These are phyloP conservation scores for Capricornis sumatraensis DNA, from an alignment of 2,113 vertebrate species.

Conservation along the genomic window DNA sequence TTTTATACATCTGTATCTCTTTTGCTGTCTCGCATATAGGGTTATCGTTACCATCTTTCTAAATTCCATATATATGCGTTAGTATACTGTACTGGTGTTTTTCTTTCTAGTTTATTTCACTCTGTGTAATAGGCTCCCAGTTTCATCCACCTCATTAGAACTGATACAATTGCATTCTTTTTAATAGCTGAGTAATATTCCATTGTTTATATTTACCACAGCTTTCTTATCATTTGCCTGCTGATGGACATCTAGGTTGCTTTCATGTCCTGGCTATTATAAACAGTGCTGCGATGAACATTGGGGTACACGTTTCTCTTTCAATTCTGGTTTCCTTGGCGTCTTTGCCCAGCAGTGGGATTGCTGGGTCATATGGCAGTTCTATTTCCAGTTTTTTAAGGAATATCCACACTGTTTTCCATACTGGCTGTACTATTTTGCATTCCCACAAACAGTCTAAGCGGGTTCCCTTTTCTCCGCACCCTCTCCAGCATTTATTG, in stretches of 20 bases:
- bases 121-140: background rate
- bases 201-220: background rate
- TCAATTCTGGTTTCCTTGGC: background rate
- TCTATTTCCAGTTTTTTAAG: background rate
- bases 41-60: background rate
- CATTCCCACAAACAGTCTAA: background rate
- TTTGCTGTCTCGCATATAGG: background rate
- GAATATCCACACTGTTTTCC: background rate
- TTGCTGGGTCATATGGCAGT: background rate
- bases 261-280: background rate
- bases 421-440: background rate
- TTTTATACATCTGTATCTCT: background rate
- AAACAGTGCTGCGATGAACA: background rate
- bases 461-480: fast-evolving
- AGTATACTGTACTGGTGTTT: background rate
- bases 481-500: background rate
- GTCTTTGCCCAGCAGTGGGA: background rate
- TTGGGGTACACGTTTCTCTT: background rate
- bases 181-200: background rate
- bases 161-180: background rate
- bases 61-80: background rate
- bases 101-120: background rate
- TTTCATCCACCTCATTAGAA: background rate
- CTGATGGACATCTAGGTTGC: background rate
- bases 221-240: background rate